These are phyloP conservation scores for Pterostichus niger DNA, from an alignment of 2,888 invertebrate species.

Conservation along the genomic window DNA sequence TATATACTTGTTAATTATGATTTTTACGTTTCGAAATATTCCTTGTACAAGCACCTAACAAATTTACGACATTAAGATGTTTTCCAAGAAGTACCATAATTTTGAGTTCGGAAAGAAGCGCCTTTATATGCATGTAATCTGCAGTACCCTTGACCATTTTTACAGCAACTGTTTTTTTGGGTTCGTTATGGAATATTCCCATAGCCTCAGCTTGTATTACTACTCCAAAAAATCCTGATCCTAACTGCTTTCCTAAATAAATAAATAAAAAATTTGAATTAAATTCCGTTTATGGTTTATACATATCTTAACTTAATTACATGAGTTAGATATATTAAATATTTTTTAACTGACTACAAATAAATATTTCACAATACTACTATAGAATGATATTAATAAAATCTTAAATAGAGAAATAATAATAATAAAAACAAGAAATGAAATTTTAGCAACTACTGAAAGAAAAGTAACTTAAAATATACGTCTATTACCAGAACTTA, in stretches of 20 bases:
- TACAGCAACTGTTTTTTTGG: slow-evolving; percentile 91
- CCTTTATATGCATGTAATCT: slow-evolving; percentile 90
- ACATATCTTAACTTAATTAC: slow-evolving; percentile 68
- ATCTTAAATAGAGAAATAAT: no score
- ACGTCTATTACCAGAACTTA: no score
- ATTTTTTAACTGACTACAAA: no score
- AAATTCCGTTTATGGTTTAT: slow-evolving; percentile 43
- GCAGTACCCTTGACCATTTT: slow-evolving; percentile 96
- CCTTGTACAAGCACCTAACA: slow-evolving; percentile 96
- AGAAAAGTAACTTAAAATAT: no score
- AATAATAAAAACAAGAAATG: no score
- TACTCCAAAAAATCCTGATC: slow-evolving; percentile 96
- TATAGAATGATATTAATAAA: no score
- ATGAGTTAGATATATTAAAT: no score
- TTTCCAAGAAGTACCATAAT: slow-evolving; percentile 97
- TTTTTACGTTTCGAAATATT: slow-evolving; percentile 89
- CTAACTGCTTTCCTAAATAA: slow-evolving; percentile 89
- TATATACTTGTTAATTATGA: not conserved
- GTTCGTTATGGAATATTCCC: slow-evolving; percentile 87
- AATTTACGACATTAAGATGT: slow-evolving; percentile 96
- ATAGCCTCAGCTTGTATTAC: slow-evolving; percentile 93
- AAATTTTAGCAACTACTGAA: no score
- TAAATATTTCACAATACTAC: no score
- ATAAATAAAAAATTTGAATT: slow-evolving; percentile 65
- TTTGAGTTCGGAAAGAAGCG: slow-evolving; percentile 94